Percentiles rank a stretch among this genome's conserved stretches.
Evolutionary conservation across 2,797 vertebrate species (phyloP).

Genomic region (Gallinago solitaria): DNA sequence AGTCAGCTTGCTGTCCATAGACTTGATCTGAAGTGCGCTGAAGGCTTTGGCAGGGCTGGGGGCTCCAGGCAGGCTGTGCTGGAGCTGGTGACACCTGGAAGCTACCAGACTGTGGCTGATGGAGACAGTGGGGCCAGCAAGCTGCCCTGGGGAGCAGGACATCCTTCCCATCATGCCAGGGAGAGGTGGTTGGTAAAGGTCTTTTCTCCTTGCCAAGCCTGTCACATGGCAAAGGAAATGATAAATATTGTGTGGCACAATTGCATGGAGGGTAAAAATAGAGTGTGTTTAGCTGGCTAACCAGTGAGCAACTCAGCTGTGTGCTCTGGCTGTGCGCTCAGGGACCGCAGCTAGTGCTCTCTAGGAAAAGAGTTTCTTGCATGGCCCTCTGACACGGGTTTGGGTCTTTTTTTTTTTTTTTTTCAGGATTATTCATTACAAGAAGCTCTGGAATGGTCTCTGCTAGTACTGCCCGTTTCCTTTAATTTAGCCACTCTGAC

Average conservation of each 20-base stretch:
- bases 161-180: rapidly evolving
- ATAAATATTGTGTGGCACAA: neutral
- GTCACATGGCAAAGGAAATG: rapidly evolving
- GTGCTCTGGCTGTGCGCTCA: too few relatives aligned
- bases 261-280: neutral
- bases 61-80: neutral
- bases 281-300: neutral
- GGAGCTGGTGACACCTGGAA: neutral
- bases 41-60: neutral
- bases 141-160: neutral
- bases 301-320: neutral
- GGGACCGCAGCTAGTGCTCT: neutral
- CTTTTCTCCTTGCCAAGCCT: neutral
- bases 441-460: neutral
- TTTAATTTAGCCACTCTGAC: neutral
- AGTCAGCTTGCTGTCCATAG: neutral
- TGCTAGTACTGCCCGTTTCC: neutral
- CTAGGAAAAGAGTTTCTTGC: neutral
- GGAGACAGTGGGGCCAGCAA: rapidly evolving
- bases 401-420: neutral
- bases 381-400: neutral
- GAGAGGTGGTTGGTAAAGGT: neutral
- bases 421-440: neutral
- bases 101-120: rapidly evolving
- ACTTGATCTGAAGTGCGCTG: neutral